Conservation (phyloP, 2,797 vertebrate species). For the Muscicapa striata region DNA sequence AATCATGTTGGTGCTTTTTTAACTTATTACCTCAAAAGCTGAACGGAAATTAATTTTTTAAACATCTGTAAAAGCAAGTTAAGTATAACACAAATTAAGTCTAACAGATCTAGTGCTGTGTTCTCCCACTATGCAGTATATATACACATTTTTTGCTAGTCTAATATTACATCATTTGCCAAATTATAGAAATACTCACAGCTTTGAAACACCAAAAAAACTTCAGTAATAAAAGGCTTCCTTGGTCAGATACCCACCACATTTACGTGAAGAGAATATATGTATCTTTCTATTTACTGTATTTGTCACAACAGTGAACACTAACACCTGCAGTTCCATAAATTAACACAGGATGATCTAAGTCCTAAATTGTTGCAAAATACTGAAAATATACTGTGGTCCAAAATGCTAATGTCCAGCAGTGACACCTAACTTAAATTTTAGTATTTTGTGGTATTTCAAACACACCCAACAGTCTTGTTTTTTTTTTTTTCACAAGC, state of each 20-base stretch:
- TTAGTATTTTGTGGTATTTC: not conserved
- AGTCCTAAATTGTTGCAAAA: not conserved
- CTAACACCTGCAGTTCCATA: conserved; percentile 10
- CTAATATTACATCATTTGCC: conserved; percentile 11
- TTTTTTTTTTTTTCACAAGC: not conserved
- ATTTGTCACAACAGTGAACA: not conserved
- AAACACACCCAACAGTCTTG: not conserved
- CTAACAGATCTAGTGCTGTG: not conserved
- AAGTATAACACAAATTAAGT: not conserved
- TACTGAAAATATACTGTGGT: not conserved
- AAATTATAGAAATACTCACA: not conserved
- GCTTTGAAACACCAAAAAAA: conserved; percentile 16
- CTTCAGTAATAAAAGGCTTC: not conserved
- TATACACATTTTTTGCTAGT: not conserved
- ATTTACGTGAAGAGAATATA: conserved; percentile 7
- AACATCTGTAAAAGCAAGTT: conserved; percentile 35
- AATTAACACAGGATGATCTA: not conserved
- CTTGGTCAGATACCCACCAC: not conserved
- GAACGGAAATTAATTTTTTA: conserved; percentile 13
- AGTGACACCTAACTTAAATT: not conserved
- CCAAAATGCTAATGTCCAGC: not conserved
- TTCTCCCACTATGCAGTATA: not conserved
- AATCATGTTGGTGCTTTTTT: conserved; percentile 86
- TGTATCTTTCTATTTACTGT: conserved; percentile 1
- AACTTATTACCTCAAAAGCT: conserved; percentile 93